A percentile compares a stretch with the other conserved stretches of the same genome.
These are phyloP conservation scores for Bombus sibiricus DNA, from an alignment of 1,140 invertebrate species.

Conservation along the genomic window DNA sequence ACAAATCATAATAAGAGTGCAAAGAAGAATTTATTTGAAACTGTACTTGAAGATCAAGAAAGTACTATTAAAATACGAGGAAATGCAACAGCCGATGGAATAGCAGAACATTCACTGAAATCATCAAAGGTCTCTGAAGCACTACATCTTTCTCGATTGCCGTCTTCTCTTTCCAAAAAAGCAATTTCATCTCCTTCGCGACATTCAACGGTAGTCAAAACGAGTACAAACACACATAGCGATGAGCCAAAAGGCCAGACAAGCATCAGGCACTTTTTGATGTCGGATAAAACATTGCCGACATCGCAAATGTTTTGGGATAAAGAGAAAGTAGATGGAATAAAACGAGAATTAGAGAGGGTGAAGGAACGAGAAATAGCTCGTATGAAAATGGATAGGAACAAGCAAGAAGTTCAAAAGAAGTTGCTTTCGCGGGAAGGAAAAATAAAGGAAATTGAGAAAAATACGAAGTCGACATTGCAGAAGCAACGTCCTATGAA, in stretches of 20 bases:
- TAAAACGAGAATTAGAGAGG: slow-evolving; percentile 10
- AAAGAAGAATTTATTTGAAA: slow-evolving; percentile 28
- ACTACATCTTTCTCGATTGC: background rate
- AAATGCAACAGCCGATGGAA: background rate
- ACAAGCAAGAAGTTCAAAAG: background rate
- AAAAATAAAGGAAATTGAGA: background rate
- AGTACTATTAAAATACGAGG: too few species aligned
- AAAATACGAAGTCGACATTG: background rate
- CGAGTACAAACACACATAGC: background rate
- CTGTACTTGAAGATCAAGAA: background rate
- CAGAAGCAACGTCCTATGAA: background rate
- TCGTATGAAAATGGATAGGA: background rate
- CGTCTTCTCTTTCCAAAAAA: background rate
- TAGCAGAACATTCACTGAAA: background rate
- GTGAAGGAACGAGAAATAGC: slow-evolving; percentile 35
- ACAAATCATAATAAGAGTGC: background rate
- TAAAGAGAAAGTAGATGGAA: background rate
- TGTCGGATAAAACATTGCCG: background rate
- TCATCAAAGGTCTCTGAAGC: background rate
- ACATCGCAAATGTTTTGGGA: background rate
- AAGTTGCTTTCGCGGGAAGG: background rate
- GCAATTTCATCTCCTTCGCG: background rate
- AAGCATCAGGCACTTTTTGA: slow-evolving; percentile 33
- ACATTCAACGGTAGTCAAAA: background rate
- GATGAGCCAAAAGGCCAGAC: background rate